Conservation (phyloP, 1,140 invertebrate genomes). For the Doryteuthis pealeii region DNA sequence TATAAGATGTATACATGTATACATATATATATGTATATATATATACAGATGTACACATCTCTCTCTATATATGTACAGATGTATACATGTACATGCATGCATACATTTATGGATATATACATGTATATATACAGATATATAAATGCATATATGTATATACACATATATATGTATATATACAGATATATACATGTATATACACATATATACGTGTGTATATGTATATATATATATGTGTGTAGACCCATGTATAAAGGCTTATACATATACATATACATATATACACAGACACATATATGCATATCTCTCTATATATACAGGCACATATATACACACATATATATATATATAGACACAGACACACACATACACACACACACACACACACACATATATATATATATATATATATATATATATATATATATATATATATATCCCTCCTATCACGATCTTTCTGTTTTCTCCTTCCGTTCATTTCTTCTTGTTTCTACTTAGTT, state of each 20-base stretch:
- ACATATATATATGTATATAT: not conserved
- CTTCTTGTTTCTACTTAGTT: too few species aligned
- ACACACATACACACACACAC: not conserved
- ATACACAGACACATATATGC: not conserved
- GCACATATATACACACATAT: not conserved
- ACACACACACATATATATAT: not conserved
- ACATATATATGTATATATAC: not conserved
- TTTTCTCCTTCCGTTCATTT: too few species aligned
- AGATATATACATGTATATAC: not conserved
- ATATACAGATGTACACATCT: not conserved
- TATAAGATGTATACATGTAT: not conserved
- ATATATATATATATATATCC: constrained; percentile 8
- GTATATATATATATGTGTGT: not conserved
- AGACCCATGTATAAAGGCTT: not conserved
- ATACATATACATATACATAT: not conserved
- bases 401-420: not conserved
- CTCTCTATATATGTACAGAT: not conserved
- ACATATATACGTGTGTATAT: not conserved
- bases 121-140: not conserved
- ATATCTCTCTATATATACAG: not conserved
- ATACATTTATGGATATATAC: not conserved
- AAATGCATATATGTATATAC: not conserved
- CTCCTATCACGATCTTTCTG: too few species aligned
- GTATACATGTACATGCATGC: not conserved
- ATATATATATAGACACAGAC: not conserved